Evolutionary conservation across 2,888 invertebrate species (phyloP), one percentile per base, ranked within the genome.

Genomic region (Zhengitettix transpicula): DNA sequence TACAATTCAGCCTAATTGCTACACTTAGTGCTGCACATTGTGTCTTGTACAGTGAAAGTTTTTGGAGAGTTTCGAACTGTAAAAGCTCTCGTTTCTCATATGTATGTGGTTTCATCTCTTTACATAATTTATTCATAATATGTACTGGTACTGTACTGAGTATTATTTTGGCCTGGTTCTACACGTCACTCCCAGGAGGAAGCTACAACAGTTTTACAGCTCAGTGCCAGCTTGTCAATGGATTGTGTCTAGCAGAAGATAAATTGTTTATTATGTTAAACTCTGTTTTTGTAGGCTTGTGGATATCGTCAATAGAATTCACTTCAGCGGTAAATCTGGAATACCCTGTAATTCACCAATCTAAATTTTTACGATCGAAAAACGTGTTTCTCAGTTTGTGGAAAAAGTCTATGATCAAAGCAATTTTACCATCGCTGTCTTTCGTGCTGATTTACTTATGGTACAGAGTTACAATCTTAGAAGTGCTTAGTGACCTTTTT

Each of bases 271-370:
- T 89, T 41, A 74, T 86, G 55, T 74, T 84, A 63, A 80, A 80
- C 62, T 87, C 87, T 15, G 73, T 84, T 65, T 83, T 82, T 78
- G 82, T 81, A 65, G 87, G 87, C 42, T 68, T 79, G 16, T 80
- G 78, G 65, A 79, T 80, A 66, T 84, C 82, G 65, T 63, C 79
- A 1, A 80, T 77, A 66, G 75, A 78, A 11, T 80, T 80, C 65
- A 73, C 81, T 51, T 75, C 78, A 56, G 77, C 78, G 11, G 77
- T 79, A 63, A 74, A 78, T 64, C 73, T 88, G 0, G 73, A 78
- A 40, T 89, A 87, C 69, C 81, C 86, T 10, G 79, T 84, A n/a
- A 77, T 86, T 15, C 82, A 85, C 63, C 83, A 84, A 70, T 78
- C 79, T 53, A 87, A 85, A 69, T 78, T 85, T 64, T 76, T 82